Evolutionary conservation across 2,113 vertebrate genomes (phyloP).

Genomic region (Ceyx margarethae): DNA sequence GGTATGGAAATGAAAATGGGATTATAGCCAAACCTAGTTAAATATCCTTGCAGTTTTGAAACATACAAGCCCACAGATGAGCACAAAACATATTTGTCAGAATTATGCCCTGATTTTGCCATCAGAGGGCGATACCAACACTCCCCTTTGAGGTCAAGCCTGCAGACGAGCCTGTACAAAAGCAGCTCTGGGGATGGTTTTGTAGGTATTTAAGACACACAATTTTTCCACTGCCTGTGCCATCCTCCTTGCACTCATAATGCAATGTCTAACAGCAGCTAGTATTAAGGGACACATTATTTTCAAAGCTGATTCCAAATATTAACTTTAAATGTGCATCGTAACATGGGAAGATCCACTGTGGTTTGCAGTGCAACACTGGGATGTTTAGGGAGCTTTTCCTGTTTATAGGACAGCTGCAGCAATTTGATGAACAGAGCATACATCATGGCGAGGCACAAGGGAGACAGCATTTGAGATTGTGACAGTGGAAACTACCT

Average conservation of each 20-base stretch:
- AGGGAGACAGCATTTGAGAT: conserved; percentile 33
- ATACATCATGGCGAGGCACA: conserved; percentile 29
- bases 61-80: neutral
- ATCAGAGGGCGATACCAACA: conserved; percentile 53
- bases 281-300: conserved; percentile 13
- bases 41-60: neutral
- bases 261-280: conserved; percentile 12
- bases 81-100: neutral
- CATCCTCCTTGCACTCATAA: neutral
- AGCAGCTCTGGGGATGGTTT: neutral
- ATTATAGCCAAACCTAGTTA: neutral
- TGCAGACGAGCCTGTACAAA: neutral
- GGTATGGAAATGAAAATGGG: neutral
- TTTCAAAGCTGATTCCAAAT: conserved; percentile 41
- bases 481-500: conserved; percentile 58
- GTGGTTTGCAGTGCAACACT: conserved; percentile 13
- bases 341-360: neutral
- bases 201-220: neutral
- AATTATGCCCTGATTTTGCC: conserved; percentile 12
- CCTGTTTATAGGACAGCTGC: conserved; percentile 45
- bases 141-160: conserved; percentile 40
- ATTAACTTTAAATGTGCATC: conserved; percentile 39
- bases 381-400: conserved; percentile 28
- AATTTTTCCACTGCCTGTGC: neutral
- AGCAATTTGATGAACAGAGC: conserved; percentile 40